These are phyloP conservation scores for Pheosia tremula DNA, from an alignment of 2,888 invertebrate genomes.

Conservation along the genomic window DNA sequence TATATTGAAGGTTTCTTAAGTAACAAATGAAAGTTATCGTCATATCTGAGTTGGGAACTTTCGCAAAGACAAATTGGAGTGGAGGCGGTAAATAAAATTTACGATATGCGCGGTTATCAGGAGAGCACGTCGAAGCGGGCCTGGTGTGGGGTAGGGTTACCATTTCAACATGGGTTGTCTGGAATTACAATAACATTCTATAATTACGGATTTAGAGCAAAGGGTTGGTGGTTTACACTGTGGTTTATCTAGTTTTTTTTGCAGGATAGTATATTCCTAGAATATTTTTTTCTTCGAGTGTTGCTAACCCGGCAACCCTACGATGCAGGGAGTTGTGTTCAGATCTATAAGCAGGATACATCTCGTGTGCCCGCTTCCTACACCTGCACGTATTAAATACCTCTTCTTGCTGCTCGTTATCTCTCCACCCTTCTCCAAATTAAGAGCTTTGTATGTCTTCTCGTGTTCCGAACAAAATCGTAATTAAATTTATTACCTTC, in stretches of 20 bases:
- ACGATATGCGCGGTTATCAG: conserved; percentile 78
- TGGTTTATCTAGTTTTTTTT: too few species aligned
- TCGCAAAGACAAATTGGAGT: conserved; percentile 73
- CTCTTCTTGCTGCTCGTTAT: conserved; percentile 64
- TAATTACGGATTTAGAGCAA: too few species aligned
- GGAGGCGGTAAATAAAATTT: conserved; percentile 77
- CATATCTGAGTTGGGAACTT: conserved; percentile 70
- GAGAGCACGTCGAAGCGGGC: conserved; percentile 58
- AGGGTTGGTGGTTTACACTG: too few species aligned
- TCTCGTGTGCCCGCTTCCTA: conserved; percentile 47
- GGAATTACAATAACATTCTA: too few species aligned
- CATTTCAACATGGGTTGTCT: background rate
- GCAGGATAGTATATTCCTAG: too few species aligned
- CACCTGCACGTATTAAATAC: conserved; percentile 60
- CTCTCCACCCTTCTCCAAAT: conserved; percentile 57
- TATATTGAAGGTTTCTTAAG: conserved; percentile 52
- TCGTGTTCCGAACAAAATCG: conserved; percentile 42
- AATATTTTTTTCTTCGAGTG: too few species aligned
- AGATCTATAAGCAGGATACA: conserved; percentile 57
- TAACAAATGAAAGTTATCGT: conserved; percentile 63
- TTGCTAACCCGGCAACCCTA: conserved; percentile 2
- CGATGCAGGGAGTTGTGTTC: conserved; percentile 54
- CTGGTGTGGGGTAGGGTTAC: conserved; percentile 25
- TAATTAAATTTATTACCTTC: conserved; percentile 40
- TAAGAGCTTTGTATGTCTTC: conserved; percentile 55